Conservation (phyloP, 2,888 invertebrate genomes). For the Dorcus hopei region DNA sequence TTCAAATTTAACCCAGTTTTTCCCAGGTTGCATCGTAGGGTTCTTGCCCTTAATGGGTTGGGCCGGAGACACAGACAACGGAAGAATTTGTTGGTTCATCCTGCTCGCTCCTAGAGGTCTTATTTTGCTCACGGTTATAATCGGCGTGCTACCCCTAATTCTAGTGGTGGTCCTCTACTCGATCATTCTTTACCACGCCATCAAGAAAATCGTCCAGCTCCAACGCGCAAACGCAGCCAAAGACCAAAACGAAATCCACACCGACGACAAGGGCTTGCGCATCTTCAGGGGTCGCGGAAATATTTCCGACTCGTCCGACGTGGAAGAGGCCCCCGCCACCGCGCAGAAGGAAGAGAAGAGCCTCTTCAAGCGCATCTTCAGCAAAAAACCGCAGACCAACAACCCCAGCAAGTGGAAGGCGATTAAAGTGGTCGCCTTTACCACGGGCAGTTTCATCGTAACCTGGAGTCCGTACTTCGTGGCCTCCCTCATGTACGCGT, state of each 20-base stretch:
- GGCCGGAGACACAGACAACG: conserved; percentile 53
- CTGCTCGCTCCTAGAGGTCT: conserved; percentile 55
- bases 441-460: conserved; percentile 58
- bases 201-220: conserved; percentile 55
- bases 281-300: conserved; percentile 30
- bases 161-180: conserved; percentile 54
- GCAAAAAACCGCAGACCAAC: conserved; percentile 24
- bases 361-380: conserved; percentile 27
- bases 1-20: not conserved
- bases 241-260: conserved; percentile 8
- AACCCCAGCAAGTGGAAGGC: conserved; percentile 59
- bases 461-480: conserved; percentile 65
- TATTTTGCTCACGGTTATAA: conserved; percentile 54
- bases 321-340: conserved; percentile 30
- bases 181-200: conserved; percentile 57
- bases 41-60: conserved; percentile 61
- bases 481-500: conserved; percentile 55
- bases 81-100: conserved; percentile 58
- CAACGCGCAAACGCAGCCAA: conserved; percentile 39
- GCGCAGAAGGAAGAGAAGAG: conserved; percentile 34
- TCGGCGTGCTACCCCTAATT: conserved; percentile 55
- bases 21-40: conserved; percentile 55
- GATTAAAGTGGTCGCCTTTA: conserved; percentile 60
- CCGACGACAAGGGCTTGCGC: conserved; percentile 23
- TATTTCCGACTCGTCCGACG: conserved; percentile 27